Conservation (phyloP, 1,140 invertebrate species). For the Camponotus floridanus region DNA sequence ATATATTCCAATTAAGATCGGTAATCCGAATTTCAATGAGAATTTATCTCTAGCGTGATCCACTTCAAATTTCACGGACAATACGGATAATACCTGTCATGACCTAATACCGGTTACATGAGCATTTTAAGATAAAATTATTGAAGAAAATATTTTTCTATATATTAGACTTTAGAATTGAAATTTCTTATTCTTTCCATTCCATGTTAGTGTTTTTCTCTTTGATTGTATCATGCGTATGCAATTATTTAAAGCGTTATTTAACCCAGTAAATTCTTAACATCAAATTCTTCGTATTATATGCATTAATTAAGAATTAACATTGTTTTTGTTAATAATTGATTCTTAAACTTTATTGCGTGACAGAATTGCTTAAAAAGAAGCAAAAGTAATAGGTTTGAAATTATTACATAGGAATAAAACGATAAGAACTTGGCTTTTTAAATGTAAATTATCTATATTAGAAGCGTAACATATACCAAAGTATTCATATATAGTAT, state of each 20-base stretch:
- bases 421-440: not conserved
- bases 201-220: too few relatives aligned
- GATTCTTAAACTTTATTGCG: slow-evolving; percentile 16
- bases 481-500: too few relatives aligned
- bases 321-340: not conserved
- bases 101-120: slow-evolving; percentile 84
- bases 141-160: not conserved
- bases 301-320: slow-evolving; percentile 33
- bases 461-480: not conserved
- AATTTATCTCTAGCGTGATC: slow-evolving; percentile 80
- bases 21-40: slow-evolving; percentile 75
- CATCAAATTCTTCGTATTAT: not conserved
- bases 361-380: slow-evolving; percentile 17
- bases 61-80: slow-evolving; percentile 82
- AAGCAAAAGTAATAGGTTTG: not conserved
- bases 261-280: not conserved
- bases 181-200: not conserved
- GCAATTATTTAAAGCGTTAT: not conserved
- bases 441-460: not conserved
- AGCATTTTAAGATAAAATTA: slow-evolving; percentile 68
- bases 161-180: too few relatives aligned
- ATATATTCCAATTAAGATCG: slow-evolving; percentile 80
- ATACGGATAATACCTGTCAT: slow-evolving; percentile 77
- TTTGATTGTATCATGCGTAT: slow-evolving; percentile 24
- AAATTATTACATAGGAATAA: not conserved